phyloP scores from a whole-genome alignment of 2,113 vertebrate genomes.

The Lagopus muta region DNA sequence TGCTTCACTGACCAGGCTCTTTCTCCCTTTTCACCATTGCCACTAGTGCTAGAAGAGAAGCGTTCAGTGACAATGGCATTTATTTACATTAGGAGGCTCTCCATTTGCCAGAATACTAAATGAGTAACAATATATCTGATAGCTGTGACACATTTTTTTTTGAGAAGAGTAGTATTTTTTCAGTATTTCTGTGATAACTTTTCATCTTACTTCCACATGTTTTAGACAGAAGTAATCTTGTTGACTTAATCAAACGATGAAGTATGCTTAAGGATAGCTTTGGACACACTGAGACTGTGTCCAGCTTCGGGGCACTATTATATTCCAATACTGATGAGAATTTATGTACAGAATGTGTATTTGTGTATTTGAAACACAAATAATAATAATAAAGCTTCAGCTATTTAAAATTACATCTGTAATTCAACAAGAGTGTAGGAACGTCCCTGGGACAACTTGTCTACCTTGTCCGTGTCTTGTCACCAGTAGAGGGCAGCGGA shows the following conservation, averaged over 20 bases:
- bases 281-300: neutral
- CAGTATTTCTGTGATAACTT: neutral
- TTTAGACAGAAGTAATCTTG: neutral
- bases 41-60: neutral
- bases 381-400: neutral
- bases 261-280: neutral
- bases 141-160: neutral
- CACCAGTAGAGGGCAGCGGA: neutral
- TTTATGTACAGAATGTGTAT: neutral
- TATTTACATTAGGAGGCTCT: neutral
- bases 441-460: neutral
- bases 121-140: neutral
- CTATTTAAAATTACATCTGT: neutral
- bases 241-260: neutral
- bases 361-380: neutral
- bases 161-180: neutral
- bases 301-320: neutral
- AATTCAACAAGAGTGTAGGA: neutral
- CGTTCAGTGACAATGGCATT: neutral
- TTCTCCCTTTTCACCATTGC: conserved; percentile 17
- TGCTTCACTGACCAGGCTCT: neutral
- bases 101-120: neutral
- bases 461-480: neutral
- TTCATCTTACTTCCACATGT: neutral
- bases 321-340: neutral